Percentiles rank a stretch among this genome's conserved stretches.
Conservation (phyloP, 2,797 vertebrate genomes). For the Darevskia mixta region DNA sequence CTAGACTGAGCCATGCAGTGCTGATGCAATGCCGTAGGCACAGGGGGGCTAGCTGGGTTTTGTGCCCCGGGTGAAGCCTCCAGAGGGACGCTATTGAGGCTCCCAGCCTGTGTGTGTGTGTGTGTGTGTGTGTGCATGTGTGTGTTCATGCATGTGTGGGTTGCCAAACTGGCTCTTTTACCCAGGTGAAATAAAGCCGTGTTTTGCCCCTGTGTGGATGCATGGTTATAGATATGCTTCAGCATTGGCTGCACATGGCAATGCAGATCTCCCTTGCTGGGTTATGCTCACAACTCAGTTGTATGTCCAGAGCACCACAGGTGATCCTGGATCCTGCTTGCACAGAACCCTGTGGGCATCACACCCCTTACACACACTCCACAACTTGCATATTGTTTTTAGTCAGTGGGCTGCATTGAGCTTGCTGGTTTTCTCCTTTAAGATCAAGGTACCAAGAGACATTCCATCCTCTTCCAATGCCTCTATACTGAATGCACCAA, state of each 20-base stretch:
- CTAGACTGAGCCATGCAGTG: neutral
- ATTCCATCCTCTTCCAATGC: neutral
- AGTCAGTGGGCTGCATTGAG: neutral
- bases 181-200: no score
- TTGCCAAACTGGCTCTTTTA: no score
- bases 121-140: no score
- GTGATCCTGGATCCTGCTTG: neutral
- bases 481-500: neutral
- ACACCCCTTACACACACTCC: neutral
- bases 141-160: fast-evolving
- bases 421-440: neutral
- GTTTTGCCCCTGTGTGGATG: neutral
- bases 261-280: neutral
- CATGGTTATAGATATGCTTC: neutral
- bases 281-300: neutral
- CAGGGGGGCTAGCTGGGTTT: no score
- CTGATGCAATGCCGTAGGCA: neutral
- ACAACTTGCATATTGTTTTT: neutral
- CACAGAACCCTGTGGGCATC: neutral
- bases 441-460: neutral
- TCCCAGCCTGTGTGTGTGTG: no score
- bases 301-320: neutral
- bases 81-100: no score
- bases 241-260: neutral
- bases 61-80: no score